Conservation (phyloP, 2,888 invertebrate species). For the Conchocele bisecta region DNA sequence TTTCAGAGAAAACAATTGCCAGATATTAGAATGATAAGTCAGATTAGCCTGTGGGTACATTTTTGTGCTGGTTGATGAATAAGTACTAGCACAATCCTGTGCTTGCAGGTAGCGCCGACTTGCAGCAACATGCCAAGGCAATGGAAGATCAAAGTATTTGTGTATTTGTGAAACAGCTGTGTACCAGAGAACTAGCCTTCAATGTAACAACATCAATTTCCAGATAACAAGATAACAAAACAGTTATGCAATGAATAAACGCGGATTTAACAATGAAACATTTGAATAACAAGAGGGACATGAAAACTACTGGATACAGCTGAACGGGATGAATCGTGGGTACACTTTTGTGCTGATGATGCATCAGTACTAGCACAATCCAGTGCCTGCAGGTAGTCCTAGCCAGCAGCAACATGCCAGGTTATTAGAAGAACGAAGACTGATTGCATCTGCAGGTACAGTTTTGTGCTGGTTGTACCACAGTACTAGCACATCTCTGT, state of each 20-base stretch:
- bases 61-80: slow-evolving; percentile 39
- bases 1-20: too few relatives aligned
- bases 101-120: slow-evolving; percentile 32
- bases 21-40: too few relatives aligned
- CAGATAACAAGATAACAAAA: too few relatives aligned
- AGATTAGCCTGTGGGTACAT: slow-evolving; percentile 38
- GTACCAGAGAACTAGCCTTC: too few relatives aligned
- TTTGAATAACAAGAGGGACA: too few relatives aligned
- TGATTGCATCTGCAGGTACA: slow-evolving; percentile 1
- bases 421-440: too few relatives aligned
- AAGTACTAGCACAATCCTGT: slow-evolving; percentile 51
- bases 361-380: slow-evolving; percentile 7
- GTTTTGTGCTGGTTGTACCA: slow-evolving; percentile 21
- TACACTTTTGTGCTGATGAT: not conserved
- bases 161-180: too few relatives aligned
- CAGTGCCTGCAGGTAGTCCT: slow-evolving; percentile 6
- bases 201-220: too few relatives aligned
- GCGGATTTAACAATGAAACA: too few relatives aligned
- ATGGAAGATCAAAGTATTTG: slow-evolving; percentile 13
- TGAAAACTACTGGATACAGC: too few relatives aligned
- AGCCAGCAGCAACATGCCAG: not conserved
- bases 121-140: too few relatives aligned
- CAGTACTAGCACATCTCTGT: slow-evolving; percentile 49
- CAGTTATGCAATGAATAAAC: too few relatives aligned
- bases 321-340: not conserved